Evolutionary conservation across 2,797 vertebrate genomes (phyloP), one percentile per base, ranked within the genome.

Genomic region (Epinephelus coioides): DNA sequence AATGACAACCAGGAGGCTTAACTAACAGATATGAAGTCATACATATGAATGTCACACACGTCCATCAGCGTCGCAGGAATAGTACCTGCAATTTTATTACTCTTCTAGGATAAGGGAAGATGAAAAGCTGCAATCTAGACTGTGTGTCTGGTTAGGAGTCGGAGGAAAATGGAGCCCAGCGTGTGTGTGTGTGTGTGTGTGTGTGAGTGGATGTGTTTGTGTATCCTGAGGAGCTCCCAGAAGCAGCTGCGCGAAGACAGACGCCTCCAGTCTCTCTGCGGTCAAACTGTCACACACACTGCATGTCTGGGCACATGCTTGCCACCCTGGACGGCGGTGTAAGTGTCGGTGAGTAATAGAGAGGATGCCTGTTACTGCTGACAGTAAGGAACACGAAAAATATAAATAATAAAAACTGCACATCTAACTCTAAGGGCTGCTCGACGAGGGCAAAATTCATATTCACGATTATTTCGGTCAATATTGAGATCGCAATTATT

Each of bases 11-110:
- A 43, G 27, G 15, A 55, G 47, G 53, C 38, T 59, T 27, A 44
- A 62, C 74, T 75, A 30, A 71, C 30, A 76, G 40, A 73, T 56
- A 55, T 46, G 57, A 70, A 71, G 61, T 81, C 68, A 83, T 70
- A 70, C 57, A 82, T 76, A 82, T 78, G 63, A 84, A 89, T 81
- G 84, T 68, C 79, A 70, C 70, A 71, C n/a, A 65, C 27, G 23
- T 86, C 78, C 43, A 11, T 76, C 73, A 75, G 54, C 21, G 1
- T 10, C 62, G 70, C 62, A 43, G 57, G 55, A 51, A 73, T 13
- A 57, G 6, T n/a, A 60, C 30, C 73, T 61, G 55, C 15, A 30
- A 17, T 78, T 89, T 84, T 64, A 38, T 62, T 53, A 55, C 50
- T 17, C 68, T 53, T 81, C 63, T 23, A 54, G 34, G 61, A 71